Evolutionary conservation across 2,113 vertebrate genomes (phyloP), one percentile per base, ranked within the genome.

Genomic region (Gymnocephalus cernua): DNA sequence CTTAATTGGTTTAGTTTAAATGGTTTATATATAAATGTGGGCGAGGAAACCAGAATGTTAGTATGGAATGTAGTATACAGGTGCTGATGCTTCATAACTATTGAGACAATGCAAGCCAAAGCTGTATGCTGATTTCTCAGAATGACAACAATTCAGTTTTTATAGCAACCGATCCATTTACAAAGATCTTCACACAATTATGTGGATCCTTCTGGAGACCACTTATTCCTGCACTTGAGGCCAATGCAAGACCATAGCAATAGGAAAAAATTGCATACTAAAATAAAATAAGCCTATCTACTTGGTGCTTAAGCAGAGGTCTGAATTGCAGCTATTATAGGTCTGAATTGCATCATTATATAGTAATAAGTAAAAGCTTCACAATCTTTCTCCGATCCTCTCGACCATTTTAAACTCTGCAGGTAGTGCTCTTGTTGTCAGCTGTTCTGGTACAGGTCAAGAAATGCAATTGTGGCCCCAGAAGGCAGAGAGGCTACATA

Each of bases 381-480:
- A 61, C 48, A 78, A 50, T 84, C 65, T 16, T 53, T 68, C 27
- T 48, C 50, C 19, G 3, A 67, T 62, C 76, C 68, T 86, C 50
- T 32, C 14, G 50, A 74, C 59, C 48, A 85, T 89, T 85, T 79
- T 59, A 63, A 79, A 86, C 61, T 64, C 63, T 79, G 82, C 62
- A 57, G 32, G 74, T 83, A 76, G 29, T 75, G 71, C 41, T 85
- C 51, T 51, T 68, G 83, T 83, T 86, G 64, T 82, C 74, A 82
- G 75, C 75, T 88, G 78, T 62, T 88, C 84, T 79, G 54, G 58
- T 64, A 48, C 83, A 89, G 90, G 83, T 91, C 85, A 91, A 86
- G 62, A 88, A 91, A 93, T 90, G 86, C 83, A 86, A 89, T 82
- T 80, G 88, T 83, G 78, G 83, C 88, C 86, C 88, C 68, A 27